These are phyloP conservation scores for Cirrhinus mrigala DNA, from an alignment of 2,797 vertebrate genomes.

Conservation along the genomic window DNA sequence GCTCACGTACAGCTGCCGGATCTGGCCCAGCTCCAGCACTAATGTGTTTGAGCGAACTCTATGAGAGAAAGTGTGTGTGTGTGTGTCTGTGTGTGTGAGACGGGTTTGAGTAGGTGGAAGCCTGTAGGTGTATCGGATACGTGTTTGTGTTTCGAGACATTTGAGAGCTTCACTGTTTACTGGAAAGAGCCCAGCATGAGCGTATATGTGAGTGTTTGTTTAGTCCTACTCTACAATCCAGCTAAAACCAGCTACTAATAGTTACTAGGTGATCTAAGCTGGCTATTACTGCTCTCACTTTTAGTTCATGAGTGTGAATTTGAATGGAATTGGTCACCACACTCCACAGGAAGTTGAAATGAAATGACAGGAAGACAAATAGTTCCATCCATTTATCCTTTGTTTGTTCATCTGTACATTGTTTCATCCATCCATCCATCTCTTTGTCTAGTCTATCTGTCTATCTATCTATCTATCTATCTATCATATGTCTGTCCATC, in stretches of 20 bases:
- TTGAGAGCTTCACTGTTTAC: slow-evolving; percentile 34
- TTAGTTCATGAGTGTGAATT: not conserved
- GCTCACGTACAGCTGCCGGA: slow-evolving; percentile 31
- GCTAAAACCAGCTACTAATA: not conserved
- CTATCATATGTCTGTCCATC: not conserved
- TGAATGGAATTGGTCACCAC: not conserved
- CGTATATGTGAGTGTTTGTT: not conserved
- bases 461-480: not conserved
- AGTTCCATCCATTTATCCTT: not conserved
- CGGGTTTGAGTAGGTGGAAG: slow-evolving; percentile 15
- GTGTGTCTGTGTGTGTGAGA: not conserved
- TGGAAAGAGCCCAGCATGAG: not conserved
- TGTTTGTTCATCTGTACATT: too few relatives aligned
- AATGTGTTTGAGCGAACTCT: slow-evolving; percentile 33
- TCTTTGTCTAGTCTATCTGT: not conserved
- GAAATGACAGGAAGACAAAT: not conserved
- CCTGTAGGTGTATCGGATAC: slow-evolving; percentile 14
- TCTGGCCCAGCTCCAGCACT: slow-evolving; percentile 47
- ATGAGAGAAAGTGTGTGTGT: not conserved
- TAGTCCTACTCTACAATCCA: not conserved
- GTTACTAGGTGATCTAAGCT: not conserved
- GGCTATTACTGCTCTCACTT: not conserved
- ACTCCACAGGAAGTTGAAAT: not conserved
- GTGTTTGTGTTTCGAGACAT: slow-evolving; percentile 22
- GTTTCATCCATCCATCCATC: not conserved